A percentile compares a stretch with the other conserved stretches of the same genome.
phyloP scores from a whole-genome alignment of 2,113 vertebrate genomes.

The Anoplopoma fimbria region DNA sequence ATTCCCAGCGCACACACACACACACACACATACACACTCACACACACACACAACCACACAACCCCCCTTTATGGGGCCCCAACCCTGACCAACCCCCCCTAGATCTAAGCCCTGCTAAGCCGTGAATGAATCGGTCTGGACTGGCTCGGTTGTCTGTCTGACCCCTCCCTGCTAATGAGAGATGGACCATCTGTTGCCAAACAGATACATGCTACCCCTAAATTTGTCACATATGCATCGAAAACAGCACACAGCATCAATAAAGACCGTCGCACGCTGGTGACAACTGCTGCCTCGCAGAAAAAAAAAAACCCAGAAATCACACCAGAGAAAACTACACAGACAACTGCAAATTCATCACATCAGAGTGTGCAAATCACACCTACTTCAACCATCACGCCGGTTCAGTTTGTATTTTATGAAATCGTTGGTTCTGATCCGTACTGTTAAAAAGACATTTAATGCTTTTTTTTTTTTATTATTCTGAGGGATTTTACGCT shows the following conservation, averaged over 20 bases:
- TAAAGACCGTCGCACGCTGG: conserved; percentile 2
- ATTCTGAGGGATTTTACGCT: background rate
- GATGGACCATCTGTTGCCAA: conserved; percentile 75
- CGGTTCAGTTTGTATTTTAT: background rate
- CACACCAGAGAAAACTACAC: background rate
- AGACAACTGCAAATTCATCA: background rate
- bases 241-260: conserved; percentile 51
- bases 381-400: background rate
- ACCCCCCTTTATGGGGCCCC: conserved; percentile 25
- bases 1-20: conserved; percentile 4
- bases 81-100: conserved; percentile 35
- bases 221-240: conserved; percentile 50
- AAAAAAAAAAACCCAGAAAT: background rate
- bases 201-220: conserved; percentile 33
- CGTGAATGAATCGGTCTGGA: conserved; percentile 72
- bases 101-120: conserved; percentile 74
- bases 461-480: background rate
- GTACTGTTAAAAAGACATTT: background rate
- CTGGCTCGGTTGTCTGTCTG: conserved; percentile 76
- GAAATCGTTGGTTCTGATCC: background rate
- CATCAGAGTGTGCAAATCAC: background rate
- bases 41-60: conserved; percentile 3
- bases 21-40: background rate
- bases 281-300: background rate
- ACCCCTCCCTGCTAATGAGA: conserved; percentile 69